Conservation (phyloP, 2,888 invertebrate genomes). For the Volucella bombylans region DNA sequence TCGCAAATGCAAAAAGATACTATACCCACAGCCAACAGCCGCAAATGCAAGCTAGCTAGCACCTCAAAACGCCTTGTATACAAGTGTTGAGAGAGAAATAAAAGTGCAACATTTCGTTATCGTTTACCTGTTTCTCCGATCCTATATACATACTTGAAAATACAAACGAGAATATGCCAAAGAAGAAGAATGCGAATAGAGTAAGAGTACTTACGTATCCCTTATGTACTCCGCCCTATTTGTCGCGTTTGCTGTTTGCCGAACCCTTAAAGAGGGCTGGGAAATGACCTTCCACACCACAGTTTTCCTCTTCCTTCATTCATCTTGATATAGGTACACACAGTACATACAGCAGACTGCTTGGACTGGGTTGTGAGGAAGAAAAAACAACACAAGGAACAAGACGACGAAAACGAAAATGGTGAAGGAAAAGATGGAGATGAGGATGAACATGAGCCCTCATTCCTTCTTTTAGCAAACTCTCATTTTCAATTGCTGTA, state of each 20-base stretch:
- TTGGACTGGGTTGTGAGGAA: slow-evolving; percentile 44
- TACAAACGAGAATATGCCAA: neutral
- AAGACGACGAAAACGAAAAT: slow-evolving; percentile 6
- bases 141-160: neutral
- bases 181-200: neutral
- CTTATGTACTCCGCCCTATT: slow-evolving; percentile 37
- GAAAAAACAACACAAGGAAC: slow-evolving; percentile 44
- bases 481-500: slow-evolving; percentile 69
- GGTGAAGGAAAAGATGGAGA: neutral
- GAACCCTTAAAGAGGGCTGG: slow-evolving; percentile 70
- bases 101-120: slow-evolving; percentile 69
- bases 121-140: slow-evolving; percentile 49
- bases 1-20: slow-evolving; percentile 20
- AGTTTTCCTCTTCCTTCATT: slow-evolving; percentile 71
- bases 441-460: slow-evolving; percentile 38
- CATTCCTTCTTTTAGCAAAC: slow-evolving; percentile 45
- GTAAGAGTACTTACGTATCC: slow-evolving; percentile 6
- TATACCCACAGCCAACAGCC: slow-evolving; percentile 58
- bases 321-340: neutral
- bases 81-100: slow-evolving; percentile 53
- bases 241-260: slow-evolving; percentile 12
- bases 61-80: slow-evolving; percentile 44
- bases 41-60: slow-evolving; percentile 50
- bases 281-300: slow-evolving; percentile 71
- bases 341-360: slow-evolving; percentile 38